A percentile compares a stretch with the other conserved stretches of the same genome.
Conservation (phyloP, 2,113 vertebrate genomes). For the Paradisaea rubra region DNA sequence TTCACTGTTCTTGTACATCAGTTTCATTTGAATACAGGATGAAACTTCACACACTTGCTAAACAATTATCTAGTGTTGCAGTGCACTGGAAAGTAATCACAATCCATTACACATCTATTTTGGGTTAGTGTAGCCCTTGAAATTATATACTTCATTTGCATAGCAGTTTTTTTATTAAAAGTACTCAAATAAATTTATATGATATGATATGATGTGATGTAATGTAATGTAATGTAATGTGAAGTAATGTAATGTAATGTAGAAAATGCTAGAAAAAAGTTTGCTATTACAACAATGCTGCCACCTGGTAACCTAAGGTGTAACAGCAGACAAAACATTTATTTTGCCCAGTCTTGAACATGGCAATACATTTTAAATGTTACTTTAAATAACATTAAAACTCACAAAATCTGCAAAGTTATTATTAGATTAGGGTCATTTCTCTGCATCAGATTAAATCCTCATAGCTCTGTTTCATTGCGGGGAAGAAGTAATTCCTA, state of each 20-base stretch:
- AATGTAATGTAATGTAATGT: neutral
- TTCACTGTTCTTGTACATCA: neutral
- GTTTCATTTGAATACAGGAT: neutral
- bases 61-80: neutral
- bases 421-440: neutral
- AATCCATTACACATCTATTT: neutral
- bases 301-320: constrained; percentile 44
- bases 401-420: neutral
- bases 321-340: neutral
- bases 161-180: neutral
- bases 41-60: neutral
- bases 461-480: neutral
- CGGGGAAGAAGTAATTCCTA: neutral
- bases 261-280: constrained; percentile 10
- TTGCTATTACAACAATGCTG: constrained; percentile 19
- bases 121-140: neutral
- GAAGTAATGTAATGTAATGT: neutral
- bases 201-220: no score
- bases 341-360: neutral
- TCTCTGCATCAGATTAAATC: neutral
- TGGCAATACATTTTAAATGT: neutral
- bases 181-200: neutral
- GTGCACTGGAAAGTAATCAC: neutral
- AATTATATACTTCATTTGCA: neutral
- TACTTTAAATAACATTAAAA: neutral